Evolutionary conservation across 1,140 invertebrate genomes (phyloP).

Genomic region (Pogonognathellus flavescens): DNA sequence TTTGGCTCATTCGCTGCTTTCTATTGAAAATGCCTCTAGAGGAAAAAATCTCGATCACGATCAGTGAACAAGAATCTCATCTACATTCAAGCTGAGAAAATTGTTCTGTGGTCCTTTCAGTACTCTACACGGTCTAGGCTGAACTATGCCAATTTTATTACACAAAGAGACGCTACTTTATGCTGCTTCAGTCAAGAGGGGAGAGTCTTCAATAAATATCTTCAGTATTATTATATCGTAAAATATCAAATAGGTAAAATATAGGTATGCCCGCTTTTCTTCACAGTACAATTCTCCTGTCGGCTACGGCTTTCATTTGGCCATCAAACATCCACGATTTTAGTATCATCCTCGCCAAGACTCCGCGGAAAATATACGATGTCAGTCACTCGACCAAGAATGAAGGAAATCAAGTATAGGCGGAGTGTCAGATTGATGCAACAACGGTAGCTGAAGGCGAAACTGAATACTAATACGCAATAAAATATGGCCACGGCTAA

Average conservation of each 20-base stretch:
- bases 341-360: neutral
- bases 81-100: constrained; percentile 26
- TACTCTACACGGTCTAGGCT: neutral
- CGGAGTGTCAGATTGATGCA: neutral
- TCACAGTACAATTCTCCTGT: neutral
- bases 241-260: constrained; percentile 6
- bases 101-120: neutral
- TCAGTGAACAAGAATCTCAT: constrained; percentile 33
- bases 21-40: constrained; percentile 30
- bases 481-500: too few species aligned
- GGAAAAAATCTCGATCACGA: constrained; percentile 30
- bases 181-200: constrained; percentile 17
- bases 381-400: constrained; percentile 17
- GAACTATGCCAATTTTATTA: constrained; percentile 18
- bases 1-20: constrained; percentile 4
- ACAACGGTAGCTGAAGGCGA: too few species aligned
- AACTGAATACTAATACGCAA: too few species aligned
- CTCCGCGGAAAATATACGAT: neutral
- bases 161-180: constrained; percentile 9
- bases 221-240: neutral
- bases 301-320: neutral
- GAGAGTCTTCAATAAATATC: constrained; percentile 5
- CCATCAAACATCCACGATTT: neutral
- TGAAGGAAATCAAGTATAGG: neutral
- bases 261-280: neutral